Base-by-base conservation (phyloP, 2,113 vertebrate genomes). In the Theristicus caerulescens region DNA sequence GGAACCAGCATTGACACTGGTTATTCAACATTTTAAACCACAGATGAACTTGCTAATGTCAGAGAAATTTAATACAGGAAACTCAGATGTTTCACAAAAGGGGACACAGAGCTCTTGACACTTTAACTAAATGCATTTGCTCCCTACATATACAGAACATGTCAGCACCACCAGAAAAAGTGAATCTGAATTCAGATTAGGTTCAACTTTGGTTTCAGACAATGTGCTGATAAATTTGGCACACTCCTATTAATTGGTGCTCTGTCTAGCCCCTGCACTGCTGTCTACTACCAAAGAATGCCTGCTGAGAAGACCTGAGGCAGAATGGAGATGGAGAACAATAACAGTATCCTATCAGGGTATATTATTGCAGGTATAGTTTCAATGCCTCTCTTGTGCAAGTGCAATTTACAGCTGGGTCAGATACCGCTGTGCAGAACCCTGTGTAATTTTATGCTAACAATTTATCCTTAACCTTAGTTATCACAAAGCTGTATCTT, bases 141-240 rank as follows among this genome's bases (percentile, higher is more conserved):
- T 79, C 66, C 34, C 93, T 81, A 38, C 2, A 3, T 66, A 77
- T 62, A 92, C 1, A 20, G 72, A 78, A 78, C 26, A 46, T 4
- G 8, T 62, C 80, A 74, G 69, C 61, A 83, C 47, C 52, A 86
- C 10, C 72, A 92, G 77, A 64, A 70, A 82, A 88, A 90, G 52
- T 5, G 52, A 71, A 93, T 59, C 26, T 62, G 73, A 93, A 93
- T 82, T 91, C 83, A 93, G 84, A 85, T 85, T 77, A 85, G 71
- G 83, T 32, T 5, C 89, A 70, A 72, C 58, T 96, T 94, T 87
- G 78, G 71, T 94, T 95, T 93, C 86, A 97, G 58, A 89, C 38
- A 83, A 54, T 0, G 9, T 64, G 84, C 94, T 87, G 86, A 85
- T 88, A 72, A 74, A 76, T 92, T 49, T 0, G 3, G 65, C 26